These are phyloP conservation scores for Ferrisia virgata DNA, from an alignment of 2,888 invertebrate genomes.

Conservation along the genomic window DNA sequence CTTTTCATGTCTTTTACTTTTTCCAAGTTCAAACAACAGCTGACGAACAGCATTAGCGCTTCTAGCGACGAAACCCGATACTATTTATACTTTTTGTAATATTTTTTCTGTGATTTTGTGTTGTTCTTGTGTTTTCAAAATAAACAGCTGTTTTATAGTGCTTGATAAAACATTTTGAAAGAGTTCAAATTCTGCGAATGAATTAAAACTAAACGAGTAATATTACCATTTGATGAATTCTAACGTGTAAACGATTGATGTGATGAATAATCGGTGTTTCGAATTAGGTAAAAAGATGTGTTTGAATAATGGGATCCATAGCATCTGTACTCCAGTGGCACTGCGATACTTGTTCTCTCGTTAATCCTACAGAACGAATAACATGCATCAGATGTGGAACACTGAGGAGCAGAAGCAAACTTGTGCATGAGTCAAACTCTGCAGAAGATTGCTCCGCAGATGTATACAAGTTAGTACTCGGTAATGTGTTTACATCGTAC, in stretches of 20 bases:
- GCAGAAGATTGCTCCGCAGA: not conserved
- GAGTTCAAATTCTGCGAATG: not conserved
- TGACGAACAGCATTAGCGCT: too few species aligned
- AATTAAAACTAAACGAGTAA: not conserved
- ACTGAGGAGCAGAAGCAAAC: constrained; percentile 50
- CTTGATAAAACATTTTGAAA: not conserved
- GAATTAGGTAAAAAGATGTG: not conserved
- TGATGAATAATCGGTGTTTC: not conserved
- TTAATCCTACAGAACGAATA: constrained; percentile 81
- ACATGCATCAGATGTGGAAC: constrained; percentile 79
- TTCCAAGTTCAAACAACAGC: too few species aligned
- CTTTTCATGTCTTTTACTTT: too few species aligned
- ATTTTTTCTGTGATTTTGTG: too few species aligned
- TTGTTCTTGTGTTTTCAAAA: not conserved
- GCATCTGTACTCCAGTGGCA: constrained; percentile 92
- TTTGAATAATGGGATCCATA: constrained; percentile 76
- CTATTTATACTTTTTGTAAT: too few species aligned
- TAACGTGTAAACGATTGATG: not conserved
- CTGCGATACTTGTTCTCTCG: constrained; percentile 81
- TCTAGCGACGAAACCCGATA: too few species aligned
- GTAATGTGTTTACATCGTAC: not conserved
- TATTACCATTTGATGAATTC: not conserved
- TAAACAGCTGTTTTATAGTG: not conserved
- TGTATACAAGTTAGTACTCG: not conserved
- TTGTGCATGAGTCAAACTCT: not conserved